Base-by-base conservation (phyloP, 2,888 invertebrate genomes). In the Epirrhoe alternata region DNA sequence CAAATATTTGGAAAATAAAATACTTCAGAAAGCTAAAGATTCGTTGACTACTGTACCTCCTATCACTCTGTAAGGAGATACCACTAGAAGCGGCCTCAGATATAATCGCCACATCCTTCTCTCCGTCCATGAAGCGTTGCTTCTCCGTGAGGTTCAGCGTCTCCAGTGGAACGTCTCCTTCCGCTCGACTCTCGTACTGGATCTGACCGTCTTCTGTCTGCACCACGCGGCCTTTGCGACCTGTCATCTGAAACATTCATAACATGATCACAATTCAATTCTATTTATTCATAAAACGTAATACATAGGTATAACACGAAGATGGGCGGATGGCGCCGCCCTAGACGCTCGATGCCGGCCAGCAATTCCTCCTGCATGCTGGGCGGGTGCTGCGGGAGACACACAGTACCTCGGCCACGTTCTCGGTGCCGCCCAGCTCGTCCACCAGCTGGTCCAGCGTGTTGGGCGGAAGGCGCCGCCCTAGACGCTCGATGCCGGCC, bases 71-170 rank as follows among this genome's bases (percentile, higher is more conserved):
- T 68, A 99, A 90, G 0, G 98, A 99, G 78, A 99, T 99, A 86
- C 99, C 99, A 74, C 98, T 98, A 75, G 98, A 98, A 5, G 99
- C 99, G 0, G 99, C 99, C 89, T 99, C 99, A 0, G 99, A 99
- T 75, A 99, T 99, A 79, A 99, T 99, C 38, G 99, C 99, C 31
- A 99, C 98, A 82, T 98, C 97, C 90, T 99, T 99, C 86, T 98
- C 97, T 0, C 99, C 99, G 87, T 98, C 97, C 99, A 99, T 99
- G 90, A 99, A 99, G 69, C 96, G 94, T 79, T 96, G 95, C 86
- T 97, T 97, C 89, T 97, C 97, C 0, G 98, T 98, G 64, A 99
- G 95, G 93, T 99, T 99, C 66, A 99, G 95, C 0, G 98, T 98
- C 94, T 99, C 99, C 38, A 99, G 94, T 0, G 99, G 98, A 50